Evolutionary conservation across 2,113 vertebrate genomes (phyloP).

Genomic region (Panurus biarmicus): DNA sequence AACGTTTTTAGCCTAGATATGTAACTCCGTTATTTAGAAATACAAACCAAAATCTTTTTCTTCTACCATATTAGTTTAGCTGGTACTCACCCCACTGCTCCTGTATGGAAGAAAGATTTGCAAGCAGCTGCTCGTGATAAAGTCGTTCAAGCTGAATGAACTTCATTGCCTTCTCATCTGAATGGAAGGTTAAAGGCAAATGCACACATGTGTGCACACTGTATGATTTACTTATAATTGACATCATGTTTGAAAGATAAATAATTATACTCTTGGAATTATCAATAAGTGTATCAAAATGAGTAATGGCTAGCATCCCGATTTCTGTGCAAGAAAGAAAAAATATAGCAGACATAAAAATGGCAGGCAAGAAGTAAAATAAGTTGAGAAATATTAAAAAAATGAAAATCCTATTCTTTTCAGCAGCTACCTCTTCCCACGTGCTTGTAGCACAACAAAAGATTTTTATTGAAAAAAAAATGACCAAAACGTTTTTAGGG

Average conservation of each 20-base stretch:
- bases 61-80: background rate
- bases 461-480: background rate
- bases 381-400: background rate
- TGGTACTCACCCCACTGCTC: conserved; percentile 86
- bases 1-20: background rate
- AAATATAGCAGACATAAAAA: background rate
- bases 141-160: conserved; percentile 90
- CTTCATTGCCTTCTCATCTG: conserved; percentile 90
- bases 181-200: conserved; percentile 71
- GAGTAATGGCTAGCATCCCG: background rate
- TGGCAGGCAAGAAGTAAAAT: background rate
- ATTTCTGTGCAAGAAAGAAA: background rate
- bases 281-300: background rate
- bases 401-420: background rate
- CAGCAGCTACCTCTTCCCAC: background rate
- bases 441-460: background rate
- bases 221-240: background rate
- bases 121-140: conserved; percentile 89
- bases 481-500: background rate
- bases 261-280: background rate
- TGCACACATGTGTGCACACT: background rate
- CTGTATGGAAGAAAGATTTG: conserved; percentile 87
- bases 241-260: background rate
- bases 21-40: background rate
- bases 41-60: background rate